Conservation (phyloP, 1,140 invertebrate species). For the Megalopta genalis region DNA sequence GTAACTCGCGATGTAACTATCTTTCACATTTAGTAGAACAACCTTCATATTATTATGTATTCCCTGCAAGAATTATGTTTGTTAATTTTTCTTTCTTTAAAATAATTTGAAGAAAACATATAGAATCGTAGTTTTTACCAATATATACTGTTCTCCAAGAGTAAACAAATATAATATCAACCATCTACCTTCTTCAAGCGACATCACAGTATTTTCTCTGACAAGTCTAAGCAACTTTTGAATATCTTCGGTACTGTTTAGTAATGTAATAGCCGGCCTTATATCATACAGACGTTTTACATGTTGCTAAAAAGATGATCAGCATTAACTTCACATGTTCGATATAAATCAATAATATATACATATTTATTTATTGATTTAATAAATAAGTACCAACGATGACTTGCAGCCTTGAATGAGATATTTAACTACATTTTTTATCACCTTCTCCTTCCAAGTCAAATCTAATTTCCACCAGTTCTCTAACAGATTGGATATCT, state of each 20-base stretch:
- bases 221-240: constrained; percentile 53
- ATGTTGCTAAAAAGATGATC: constrained; percentile 46
- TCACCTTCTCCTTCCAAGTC: constrained; percentile 44
- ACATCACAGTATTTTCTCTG: constrained; percentile 48
- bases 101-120: background rate
- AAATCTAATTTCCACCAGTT: constrained; percentile 58
- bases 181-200: constrained; percentile 48
- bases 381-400: constrained; percentile 54
- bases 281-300: constrained; percentile 58
- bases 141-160: constrained; percentile 56
- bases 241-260: constrained; percentile 48
- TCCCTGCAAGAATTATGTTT: constrained; percentile 36
- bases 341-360: background rate
- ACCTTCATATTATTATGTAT: constrained; percentile 54
- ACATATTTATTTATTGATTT: background rate
- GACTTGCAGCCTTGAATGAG: constrained; percentile 45
- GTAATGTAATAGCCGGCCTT: constrained; percentile 50
- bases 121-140: constrained; percentile 48
- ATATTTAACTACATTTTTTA: constrained; percentile 56
- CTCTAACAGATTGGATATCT: constrained; percentile 57
- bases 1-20: constrained; percentile 38
- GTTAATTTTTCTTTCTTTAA: background rate
- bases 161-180: constrained; percentile 57
- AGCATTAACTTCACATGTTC: background rate
- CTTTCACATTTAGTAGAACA: constrained; percentile 43